phyloP scores from a whole-genome alignment of 2,888 invertebrate genomes.

The Anthrax anthrax region DNA sequence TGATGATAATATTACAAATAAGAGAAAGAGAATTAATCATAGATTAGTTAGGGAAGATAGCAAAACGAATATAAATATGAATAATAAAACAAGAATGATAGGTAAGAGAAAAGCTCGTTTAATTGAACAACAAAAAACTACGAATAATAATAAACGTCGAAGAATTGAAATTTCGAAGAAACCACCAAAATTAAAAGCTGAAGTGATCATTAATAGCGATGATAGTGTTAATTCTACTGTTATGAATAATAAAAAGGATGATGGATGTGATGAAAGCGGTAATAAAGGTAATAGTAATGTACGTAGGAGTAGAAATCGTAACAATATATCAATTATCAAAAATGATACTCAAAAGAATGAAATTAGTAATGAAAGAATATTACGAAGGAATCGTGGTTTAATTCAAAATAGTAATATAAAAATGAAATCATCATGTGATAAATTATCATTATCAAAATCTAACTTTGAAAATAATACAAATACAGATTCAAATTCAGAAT shows the following conservation, averaged over 20 bases:
- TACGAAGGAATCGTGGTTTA: not conserved
- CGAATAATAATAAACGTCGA: conserved; percentile 3
- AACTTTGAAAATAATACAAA: not conserved
- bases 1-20: too few relatives aligned
- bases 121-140: conserved; percentile 1
- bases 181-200: not conserved
- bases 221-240: not conserved
- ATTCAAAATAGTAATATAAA: conserved; percentile 13
- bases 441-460: not conserved
- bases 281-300: not conserved
- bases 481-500: conserved; percentile 6
- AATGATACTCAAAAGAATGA: conserved; percentile 2
- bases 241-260: conserved; percentile 2
- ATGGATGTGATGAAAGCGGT: not conserved
- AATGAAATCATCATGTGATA: conserved; percentile 8
- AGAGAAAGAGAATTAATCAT: too few relatives aligned
- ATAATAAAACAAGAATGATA: not conserved
- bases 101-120: conserved; percentile 5
- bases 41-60: too few relatives aligned
- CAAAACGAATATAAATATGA: not conserved
- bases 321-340: too few relatives aligned
- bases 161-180: not conserved
- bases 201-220: not conserved
- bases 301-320: conserved; percentile 1
- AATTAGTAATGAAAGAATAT: too few relatives aligned